Evolutionary conservation across 1,140 invertebrate genomes (phyloP).

Genomic region (Diorhabda elongata): DNA sequence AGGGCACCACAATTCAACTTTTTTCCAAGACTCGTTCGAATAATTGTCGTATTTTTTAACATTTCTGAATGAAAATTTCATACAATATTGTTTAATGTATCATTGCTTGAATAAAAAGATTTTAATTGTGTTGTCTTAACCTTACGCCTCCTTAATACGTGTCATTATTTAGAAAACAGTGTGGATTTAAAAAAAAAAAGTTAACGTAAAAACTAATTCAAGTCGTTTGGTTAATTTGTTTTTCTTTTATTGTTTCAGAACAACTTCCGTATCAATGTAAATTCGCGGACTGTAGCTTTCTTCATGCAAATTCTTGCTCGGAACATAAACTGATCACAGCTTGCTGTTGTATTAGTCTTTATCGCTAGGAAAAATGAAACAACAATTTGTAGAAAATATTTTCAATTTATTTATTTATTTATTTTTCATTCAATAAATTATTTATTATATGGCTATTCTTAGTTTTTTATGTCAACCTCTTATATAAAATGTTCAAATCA

Average conservation of each 20-base stretch:
- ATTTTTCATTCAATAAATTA: slow-evolving; percentile 19
- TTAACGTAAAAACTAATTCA: too few species aligned
- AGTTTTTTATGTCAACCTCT: neutral
- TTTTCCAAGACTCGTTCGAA: too few species aligned
- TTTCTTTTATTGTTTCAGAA: slow-evolving; percentile 34
- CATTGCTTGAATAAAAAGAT: too few species aligned
- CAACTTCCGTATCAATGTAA: slow-evolving; percentile 57
- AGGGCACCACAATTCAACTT: too few species aligned
- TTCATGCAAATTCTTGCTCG: slow-evolving; percentile 68
- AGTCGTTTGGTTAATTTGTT: too few species aligned
- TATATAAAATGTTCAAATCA: neutral
- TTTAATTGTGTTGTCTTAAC: too few species aligned
- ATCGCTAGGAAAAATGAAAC: slow-evolving; percentile 33
- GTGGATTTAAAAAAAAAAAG: too few species aligned
- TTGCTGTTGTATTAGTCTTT: slow-evolving; percentile 63
- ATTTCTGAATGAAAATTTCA: too few species aligned
- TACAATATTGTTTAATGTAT: too few species aligned
- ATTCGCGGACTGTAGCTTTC: slow-evolving; percentile 63
- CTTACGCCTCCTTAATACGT: too few species aligned
- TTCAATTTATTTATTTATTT: slow-evolving; percentile 25
- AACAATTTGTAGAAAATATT: slow-evolving; percentile 5
- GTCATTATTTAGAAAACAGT: too few species aligned
- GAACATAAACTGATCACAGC: slow-evolving; percentile 66
- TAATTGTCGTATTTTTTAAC: too few species aligned
- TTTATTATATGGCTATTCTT: slow-evolving; percentile 10